Base-by-base conservation (phyloP, 2,888 invertebrate genomes). In the Acrobasis repandana region DNA sequence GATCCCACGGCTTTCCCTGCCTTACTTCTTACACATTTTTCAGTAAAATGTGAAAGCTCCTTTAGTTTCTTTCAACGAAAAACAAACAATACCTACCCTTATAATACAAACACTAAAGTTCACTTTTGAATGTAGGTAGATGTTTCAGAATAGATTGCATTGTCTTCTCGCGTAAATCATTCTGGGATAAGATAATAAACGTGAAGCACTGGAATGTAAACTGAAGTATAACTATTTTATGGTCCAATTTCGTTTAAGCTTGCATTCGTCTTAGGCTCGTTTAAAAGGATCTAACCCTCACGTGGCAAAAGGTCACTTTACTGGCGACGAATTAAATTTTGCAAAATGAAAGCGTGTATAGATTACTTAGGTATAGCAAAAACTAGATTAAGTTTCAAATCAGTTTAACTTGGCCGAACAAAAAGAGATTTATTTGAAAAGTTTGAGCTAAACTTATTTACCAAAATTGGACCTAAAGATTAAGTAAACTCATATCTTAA, bases 11-110 rank as follows among this genome's bases (percentile, higher is more conserved):
- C 88, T 88, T 90, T 89, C 85, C 85, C 80, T 85, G 86, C 84
- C 91, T 90, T 90, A 91, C 90, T 90, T 91, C 90, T 90, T 90
- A 83, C 83, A 86, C 80, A 87, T 89, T 90, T 90, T 90, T 88
- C 90, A 90, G 86, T 89, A 81, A 90, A 90, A 90, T 87, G 87
- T 83, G 80, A 86, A 80, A 84, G 83, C 82, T 83, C 80, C 85
- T 85, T 82, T 80, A 83, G 81, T 80, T 82, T 78, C 75, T 71
- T 73, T 57, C n/a, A 49, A 38, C 34, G 28, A 11, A 28, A 38
- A 28, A 3, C 66, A 69, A 2, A 38, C 65, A 15, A 74, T 73
- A 67, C 60, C 50, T 58, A 74, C 78, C 67, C 49, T 84, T 38
- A 75, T 61, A 2, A 0, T 8, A 9, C 0, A 0, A 0, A 6